phyloP scores from a whole-genome alignment of 64 coral and sea anemone genomes.

The Montipora capricornis region DNA sequence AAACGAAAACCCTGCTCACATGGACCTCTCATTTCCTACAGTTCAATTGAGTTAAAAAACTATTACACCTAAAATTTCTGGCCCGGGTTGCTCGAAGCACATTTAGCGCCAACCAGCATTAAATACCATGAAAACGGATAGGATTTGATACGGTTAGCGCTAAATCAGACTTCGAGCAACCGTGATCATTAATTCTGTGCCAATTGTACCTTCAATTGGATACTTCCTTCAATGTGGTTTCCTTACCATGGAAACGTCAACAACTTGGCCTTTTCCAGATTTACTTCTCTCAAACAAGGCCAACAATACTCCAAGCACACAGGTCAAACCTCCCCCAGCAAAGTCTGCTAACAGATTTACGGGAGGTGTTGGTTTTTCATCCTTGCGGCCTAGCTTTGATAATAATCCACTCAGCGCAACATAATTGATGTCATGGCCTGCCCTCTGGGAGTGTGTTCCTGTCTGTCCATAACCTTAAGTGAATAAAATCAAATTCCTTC shows the following conservation, averaged over 20 bases:
- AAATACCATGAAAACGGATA: no score
- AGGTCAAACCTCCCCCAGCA: conserved; percentile 89
- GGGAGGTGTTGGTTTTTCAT: conserved; percentile 81
- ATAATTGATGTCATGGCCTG: conserved; percentile 98
- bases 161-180: no score
- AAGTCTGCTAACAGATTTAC: conserved; percentile 94
- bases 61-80: no score
- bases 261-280: conserved; percentile 96
- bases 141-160: no score
- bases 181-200: not conserved
- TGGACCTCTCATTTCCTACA: no score
- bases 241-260: conserved; percentile 96
- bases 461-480: conserved; percentile 87
- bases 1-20: no score
- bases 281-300: conserved; percentile 90
- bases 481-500: not conserved
- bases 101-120: no score
- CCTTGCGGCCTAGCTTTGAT: conserved; percentile 84
- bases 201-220: not conserved
- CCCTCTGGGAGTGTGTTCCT: conserved; percentile 59
- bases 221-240: not conserved
- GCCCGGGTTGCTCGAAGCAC: no score
- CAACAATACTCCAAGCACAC: conserved; percentile 90
- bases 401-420: conserved; percentile 76
- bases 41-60: no score